Base-by-base conservation (phyloP, 2,888 invertebrate genomes). In the Zonitis immaculata region DNA sequence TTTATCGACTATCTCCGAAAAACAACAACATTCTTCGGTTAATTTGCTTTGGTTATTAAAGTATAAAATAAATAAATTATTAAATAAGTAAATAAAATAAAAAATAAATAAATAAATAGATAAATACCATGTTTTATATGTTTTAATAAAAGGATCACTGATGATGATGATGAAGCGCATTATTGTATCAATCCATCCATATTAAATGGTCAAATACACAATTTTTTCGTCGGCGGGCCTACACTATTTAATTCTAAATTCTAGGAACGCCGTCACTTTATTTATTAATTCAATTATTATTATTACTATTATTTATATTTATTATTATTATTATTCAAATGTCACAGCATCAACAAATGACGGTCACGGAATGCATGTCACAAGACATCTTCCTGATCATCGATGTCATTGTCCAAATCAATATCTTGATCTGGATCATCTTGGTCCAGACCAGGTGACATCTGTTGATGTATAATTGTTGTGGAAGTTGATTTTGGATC, bases 401-500 rank as follows among this genome's bases (percentile, higher is more conserved):
- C 82, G 57, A 80, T 77, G 65, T 76, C 76, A 70, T 78, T 78
- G 68, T 83, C 83, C 51, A 82, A 67, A 62, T 77, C 77, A 52
- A 69, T 72, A 56, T 76, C 76, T 45, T 74, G 75, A 63, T 77
- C 77, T 47, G 74, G 70, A 61, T 77, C 75, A 54, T 77, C 75
- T 30, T 72, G 72, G 45, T 76, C 76, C 71, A 75, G 70, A 20
- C 74, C 76, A 0, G 76, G 76, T 30, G 77, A 76, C 69, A 75
- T 76, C 58, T 76, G 76, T 56, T 75, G 75, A 58, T 76, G 76
- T 26, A 74, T 65, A 28, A 76, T 63, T 47, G 67, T 65, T 49
- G 69, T 69, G 55, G 78, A 70, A 45, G 77, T 74, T 58, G 79
- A 74, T 63, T 86, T 85, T 48, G 87, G 88, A 65, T 89, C 93